These are phyloP conservation scores for Lagopus leucura DNA, from an alignment of 2,113 vertebrate genomes.

Conservation along the genomic window DNA sequence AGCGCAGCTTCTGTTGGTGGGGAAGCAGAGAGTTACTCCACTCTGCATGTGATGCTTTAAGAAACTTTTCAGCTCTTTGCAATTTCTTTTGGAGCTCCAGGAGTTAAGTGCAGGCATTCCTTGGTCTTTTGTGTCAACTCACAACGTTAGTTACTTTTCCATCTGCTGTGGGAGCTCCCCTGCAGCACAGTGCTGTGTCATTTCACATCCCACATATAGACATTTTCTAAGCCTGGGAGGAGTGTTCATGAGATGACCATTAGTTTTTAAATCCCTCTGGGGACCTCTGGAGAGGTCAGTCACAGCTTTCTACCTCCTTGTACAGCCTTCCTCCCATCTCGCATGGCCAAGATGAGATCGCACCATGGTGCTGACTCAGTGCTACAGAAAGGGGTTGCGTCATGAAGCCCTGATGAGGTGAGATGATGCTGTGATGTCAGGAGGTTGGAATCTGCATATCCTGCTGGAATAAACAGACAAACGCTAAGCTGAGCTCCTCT, in stretches of 20 bases:
- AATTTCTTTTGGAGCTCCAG: not conserved
- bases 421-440: conserved; percentile 27
- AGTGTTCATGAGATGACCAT: not conserved
- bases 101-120: not conserved
- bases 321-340: not conserved
- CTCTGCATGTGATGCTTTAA: not conserved
- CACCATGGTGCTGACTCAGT: not conserved
- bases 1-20: not conserved
- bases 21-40: not conserved
- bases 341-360: not conserved
- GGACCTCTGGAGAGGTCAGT: not conserved
- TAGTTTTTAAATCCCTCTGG: not conserved
- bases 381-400: not conserved
- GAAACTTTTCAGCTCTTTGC: not conserved
- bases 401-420: not conserved
- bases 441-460: conserved; percentile 19
- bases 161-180: not conserved
- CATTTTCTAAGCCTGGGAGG: not conserved
- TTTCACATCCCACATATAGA: not conserved
- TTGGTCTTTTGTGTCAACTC: not conserved
- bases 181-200: not conserved
- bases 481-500: not conserved
- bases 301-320: not conserved
- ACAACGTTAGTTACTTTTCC: not conserved
- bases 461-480: conserved; percentile 19